phyloP scores from a whole-genome alignment of 2,113 vertebrate genomes.

The Sapajus apella region DNA sequence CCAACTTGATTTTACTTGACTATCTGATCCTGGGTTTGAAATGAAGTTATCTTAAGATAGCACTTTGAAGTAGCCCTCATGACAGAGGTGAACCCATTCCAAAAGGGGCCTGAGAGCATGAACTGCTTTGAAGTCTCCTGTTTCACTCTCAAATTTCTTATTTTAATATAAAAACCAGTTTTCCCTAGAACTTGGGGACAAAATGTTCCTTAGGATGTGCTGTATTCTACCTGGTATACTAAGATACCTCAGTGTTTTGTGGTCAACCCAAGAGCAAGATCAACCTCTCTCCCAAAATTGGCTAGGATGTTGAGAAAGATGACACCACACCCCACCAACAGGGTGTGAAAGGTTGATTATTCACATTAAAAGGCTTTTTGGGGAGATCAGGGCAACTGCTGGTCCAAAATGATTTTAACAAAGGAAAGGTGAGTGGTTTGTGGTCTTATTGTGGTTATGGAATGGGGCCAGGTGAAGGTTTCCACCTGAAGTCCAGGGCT shows the following conservation, averaged over 20 bases:
- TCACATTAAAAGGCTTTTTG: not conserved
- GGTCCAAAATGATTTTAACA: not conserved
- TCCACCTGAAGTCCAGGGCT: not conserved
- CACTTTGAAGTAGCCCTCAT: not conserved
- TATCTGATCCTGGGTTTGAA: not conserved
- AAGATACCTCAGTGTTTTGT: not conserved
- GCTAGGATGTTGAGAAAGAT: not conserved
- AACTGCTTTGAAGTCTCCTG: not conserved
- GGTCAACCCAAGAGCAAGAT: not conserved
- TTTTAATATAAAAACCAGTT: conserved; percentile 23
- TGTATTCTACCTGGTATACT: no score
- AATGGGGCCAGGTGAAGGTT: not conserved
- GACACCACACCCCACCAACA: no score
- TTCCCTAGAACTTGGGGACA: not conserved
- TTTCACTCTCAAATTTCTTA: not conserved
- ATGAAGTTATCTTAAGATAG: not conserved
- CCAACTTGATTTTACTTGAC: not conserved
- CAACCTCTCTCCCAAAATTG: not conserved
- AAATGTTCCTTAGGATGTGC: not conserved
- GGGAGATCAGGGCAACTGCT: not conserved
- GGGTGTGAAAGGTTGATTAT: not conserved
- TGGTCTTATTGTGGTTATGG: not conserved
- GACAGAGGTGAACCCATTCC: not conserved
- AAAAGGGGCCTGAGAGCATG: not conserved
- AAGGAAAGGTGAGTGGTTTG: not conserved